phyloP scores from a whole-genome alignment of 2,113 vertebrate species.

The Anseranas semipalmata region DNA sequence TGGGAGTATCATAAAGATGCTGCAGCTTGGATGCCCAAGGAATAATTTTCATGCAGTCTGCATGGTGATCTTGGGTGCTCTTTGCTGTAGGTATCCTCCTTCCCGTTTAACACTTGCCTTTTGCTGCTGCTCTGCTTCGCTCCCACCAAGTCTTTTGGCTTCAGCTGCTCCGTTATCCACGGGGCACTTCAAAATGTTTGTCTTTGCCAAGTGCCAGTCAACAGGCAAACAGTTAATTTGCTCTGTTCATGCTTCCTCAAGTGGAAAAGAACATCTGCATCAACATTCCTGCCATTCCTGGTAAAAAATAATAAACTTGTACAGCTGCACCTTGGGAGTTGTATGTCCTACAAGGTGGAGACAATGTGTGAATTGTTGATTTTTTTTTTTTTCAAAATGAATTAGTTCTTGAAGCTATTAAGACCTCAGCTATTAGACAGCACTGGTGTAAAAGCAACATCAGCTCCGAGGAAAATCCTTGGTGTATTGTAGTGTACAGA shows the following conservation, averaged over 20 bases:
- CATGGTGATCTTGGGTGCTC: background rate
- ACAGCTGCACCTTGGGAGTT: background rate
- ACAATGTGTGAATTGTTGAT: background rate
- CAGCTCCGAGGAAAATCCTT: background rate
- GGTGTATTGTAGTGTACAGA: background rate
- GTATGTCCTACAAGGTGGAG: background rate
- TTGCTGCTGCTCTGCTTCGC: background rate
- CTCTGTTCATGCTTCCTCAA: background rate
- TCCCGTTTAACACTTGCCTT: background rate
- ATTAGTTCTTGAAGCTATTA: background rate
- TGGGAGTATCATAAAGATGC: background rate
- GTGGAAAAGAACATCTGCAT: constrained; percentile 42
- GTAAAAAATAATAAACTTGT: background rate
- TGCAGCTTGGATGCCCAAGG: background rate
- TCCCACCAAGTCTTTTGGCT: background rate
- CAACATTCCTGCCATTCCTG: background rate
- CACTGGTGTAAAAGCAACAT: background rate
- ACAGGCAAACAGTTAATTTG: background rate
- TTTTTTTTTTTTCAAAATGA: background rate
- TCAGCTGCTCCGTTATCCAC: background rate
- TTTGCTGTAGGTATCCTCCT: background rate
- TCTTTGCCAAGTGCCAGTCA: background rate
- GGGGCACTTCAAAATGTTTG: background rate
- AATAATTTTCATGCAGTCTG: background rate
- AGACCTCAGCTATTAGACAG: background rate